A percentile compares a stretch with the other conserved stretches of the same genome.
Conservation (phyloP, 2,797 vertebrate genomes). For the Pipistrellus pygmaeus region DNA sequence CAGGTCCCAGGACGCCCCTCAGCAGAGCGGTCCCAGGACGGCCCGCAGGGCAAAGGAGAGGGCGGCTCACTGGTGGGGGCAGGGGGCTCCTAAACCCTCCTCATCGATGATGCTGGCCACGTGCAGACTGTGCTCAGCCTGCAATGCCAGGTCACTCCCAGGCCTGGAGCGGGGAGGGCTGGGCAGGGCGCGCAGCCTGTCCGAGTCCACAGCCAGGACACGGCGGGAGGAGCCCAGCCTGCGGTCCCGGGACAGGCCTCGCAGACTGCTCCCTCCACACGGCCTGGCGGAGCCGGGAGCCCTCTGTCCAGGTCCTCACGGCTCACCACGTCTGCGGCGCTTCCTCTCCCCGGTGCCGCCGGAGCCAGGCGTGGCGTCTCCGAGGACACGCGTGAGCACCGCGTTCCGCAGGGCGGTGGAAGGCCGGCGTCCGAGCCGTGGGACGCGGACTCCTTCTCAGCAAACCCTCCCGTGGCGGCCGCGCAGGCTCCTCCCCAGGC, state of each 20-base stretch:
- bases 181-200: neutral
- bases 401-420: neutral
- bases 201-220: neutral
- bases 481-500: neutral
- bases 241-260: neutral
- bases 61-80: neutral
- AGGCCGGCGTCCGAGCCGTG: conserved; percentile 49
- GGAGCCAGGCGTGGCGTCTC: conserved; percentile 3
- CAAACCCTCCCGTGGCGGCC: neutral
- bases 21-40: neutral
- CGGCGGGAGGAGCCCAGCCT: neutral
- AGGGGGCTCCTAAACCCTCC: too few species aligned
- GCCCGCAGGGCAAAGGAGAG: neutral
- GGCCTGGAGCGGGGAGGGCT: neutral
- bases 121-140: neutral
- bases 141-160: neutral
- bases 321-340: neutral
- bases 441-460: conserved; percentile 16
- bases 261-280: neutral
- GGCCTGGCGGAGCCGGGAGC: neutral
- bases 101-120: neutral
- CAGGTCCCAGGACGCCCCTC: neutral
- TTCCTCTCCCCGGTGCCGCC: neutral
- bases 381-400: neutral
- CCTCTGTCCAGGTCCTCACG: neutral